Evolutionary conservation across 2,888 invertebrate genomes (phyloP).

Genomic region (Sphaerolaimus hirsutus): DNA sequence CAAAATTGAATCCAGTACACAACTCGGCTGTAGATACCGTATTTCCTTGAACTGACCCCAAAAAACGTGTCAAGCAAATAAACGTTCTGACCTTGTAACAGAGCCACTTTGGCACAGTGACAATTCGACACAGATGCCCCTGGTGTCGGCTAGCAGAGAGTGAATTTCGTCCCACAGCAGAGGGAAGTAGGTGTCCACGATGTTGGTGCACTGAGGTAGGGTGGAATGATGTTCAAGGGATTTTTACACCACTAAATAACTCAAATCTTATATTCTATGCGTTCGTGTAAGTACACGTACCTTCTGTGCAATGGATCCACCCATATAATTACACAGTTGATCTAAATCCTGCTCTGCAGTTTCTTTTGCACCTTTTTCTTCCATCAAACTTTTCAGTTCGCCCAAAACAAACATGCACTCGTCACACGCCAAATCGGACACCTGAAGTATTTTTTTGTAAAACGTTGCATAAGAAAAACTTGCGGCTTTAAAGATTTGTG

Average conservation of each 20-base stretch:
- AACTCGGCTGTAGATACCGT: too few relatives aligned
- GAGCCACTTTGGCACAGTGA: neutral
- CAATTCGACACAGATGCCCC: conserved; percentile 9
- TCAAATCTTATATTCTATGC: too few relatives aligned
- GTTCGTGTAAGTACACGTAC: too few relatives aligned
- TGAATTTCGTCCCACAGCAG: conserved; percentile 18
- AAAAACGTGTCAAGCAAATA: too few relatives aligned
- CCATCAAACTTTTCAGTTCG: conserved; percentile 15
- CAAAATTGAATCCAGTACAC: too few relatives aligned
- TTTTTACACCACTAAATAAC: too few relatives aligned
- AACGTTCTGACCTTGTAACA: too few relatives aligned
- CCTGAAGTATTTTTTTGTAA: too few relatives aligned
- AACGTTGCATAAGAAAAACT: too few relatives aligned
- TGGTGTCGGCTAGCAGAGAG: conserved; percentile 13
- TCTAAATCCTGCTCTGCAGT: neutral
- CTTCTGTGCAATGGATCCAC: neutral
- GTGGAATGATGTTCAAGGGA: too few relatives aligned
- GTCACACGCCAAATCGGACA: conserved; percentile 18
- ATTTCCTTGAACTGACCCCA: too few relatives aligned
- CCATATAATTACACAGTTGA: neutral
- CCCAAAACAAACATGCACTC: conserved; percentile 20
- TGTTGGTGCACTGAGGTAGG: conserved; percentile 18
- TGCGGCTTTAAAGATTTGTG: too few relatives aligned
- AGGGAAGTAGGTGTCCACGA: conserved; percentile 19
- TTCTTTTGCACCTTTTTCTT: conserved; percentile 13